Percentiles rank a stretch among this genome's conserved stretches.
These are phyloP conservation scores for Troides oblongomaculatus DNA, from an alignment of 2,888 invertebrate genomes.

Conservation along the genomic window DNA sequence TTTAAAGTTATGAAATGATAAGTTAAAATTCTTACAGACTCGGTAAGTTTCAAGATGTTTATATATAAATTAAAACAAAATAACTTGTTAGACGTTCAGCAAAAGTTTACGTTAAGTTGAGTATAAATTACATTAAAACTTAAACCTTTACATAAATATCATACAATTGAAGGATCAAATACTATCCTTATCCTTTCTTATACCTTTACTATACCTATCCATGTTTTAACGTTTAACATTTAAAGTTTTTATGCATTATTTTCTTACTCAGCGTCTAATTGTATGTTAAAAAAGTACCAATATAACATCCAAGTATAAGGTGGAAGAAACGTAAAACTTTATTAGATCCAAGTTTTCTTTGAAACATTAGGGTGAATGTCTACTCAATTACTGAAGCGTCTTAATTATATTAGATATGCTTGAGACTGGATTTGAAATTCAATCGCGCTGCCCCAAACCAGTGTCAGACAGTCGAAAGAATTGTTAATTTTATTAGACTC, in stretches of 20 bases:
- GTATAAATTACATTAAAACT: not conserved
- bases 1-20: too few relatives aligned
- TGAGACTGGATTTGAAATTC: conserved; percentile 73
- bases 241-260: not conserved
- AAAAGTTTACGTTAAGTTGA: too few relatives aligned
- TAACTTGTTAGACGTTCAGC: too few relatives aligned
- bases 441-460: conserved; percentile 58
- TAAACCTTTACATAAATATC: not conserved
- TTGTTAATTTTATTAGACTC: conserved; percentile 70
- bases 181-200: too few relatives aligned
- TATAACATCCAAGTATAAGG: conserved; percentile 9
- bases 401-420: conserved; percentile 74
- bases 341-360: conserved; percentile 39
- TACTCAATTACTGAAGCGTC: conserved; percentile 68
- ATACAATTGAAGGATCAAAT: not conserved
- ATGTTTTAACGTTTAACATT: too few relatives aligned
- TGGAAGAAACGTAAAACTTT: conserved; percentile 20
- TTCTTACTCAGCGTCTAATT: not conserved
- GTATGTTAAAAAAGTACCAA: conserved; percentile 18
- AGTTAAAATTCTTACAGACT: too few relatives aligned
- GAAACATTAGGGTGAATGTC: conserved; percentile 56
- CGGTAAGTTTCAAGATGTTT: too few relatives aligned
- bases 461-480: conserved; percentile 58
- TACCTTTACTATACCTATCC: too few relatives aligned
- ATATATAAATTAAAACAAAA: too few relatives aligned